phyloP scores from a whole-genome alignment of 2,113 vertebrate species.

The Archocentrus centrarchus region DNA sequence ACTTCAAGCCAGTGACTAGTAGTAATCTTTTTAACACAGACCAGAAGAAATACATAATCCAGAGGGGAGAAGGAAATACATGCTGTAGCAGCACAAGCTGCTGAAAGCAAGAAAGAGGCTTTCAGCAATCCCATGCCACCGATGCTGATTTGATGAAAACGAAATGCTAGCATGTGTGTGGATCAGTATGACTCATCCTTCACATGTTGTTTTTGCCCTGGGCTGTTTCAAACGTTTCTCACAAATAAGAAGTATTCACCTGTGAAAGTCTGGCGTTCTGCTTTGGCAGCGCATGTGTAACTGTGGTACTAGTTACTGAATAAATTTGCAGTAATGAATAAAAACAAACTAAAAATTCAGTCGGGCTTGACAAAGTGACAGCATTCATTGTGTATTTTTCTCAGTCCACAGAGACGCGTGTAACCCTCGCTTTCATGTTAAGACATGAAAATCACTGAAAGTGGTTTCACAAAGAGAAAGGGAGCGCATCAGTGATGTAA shows the following conservation, averaged over 20 bases:
- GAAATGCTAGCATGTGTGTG: not conserved
- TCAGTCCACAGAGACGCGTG: not conserved
- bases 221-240: not conserved
- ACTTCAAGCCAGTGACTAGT: not conserved
- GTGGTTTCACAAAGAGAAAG: constrained; percentile 7
- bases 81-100: not conserved
- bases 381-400: not conserved
- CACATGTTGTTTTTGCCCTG: not conserved
- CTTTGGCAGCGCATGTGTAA: not conserved
- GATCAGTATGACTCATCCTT: constrained; percentile 25
- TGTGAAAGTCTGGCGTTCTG: not conserved
- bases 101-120: constrained; percentile 3
- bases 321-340: not conserved
- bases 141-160: constrained; percentile 16
- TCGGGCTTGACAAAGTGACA: not conserved
- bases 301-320: not conserved
- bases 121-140: not conserved
- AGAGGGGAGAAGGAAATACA: not conserved
- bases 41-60: not conserved
- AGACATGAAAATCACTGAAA: constrained; percentile 13
- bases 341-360: not conserved
- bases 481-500: constrained; percentile 24
- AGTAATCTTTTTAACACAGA: not conserved
- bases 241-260: constrained; percentile 1
- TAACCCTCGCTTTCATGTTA: constrained; percentile 7